phyloP scores from a whole-genome alignment of 2,888 invertebrate genomes.

The Pachydiplax longipennis region DNA sequence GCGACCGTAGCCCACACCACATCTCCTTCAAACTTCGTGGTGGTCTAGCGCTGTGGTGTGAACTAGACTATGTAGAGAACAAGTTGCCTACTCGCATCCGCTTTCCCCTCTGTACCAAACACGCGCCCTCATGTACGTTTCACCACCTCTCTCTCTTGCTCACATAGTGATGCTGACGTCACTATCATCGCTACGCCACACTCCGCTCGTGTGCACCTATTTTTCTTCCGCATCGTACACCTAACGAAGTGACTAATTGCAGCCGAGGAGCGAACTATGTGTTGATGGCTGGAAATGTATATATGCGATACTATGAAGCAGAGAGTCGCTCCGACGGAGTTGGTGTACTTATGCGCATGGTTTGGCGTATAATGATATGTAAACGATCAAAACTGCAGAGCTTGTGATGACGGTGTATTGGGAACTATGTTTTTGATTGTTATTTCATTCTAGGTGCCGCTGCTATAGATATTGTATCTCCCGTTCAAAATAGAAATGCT shows the following conservation, averaged over 20 bases:
- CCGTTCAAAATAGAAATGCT: too few species aligned
- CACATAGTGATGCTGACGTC: slow-evolving; percentile 8
- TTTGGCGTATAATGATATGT: too few species aligned
- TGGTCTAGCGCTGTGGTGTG: background rate
- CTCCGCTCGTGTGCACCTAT: background rate
- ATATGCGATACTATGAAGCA: background rate
- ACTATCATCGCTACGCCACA: background rate
- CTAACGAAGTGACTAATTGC: slow-evolving; percentile 7
- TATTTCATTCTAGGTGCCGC: too few species aligned
- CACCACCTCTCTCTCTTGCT: background rate
- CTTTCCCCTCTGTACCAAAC: background rate
- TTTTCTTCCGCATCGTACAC: background rate
- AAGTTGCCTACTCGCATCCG: background rate
- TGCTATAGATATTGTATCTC: too few species aligned
- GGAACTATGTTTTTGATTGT: too few species aligned
- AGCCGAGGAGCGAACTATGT: background rate
- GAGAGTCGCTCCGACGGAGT: too few species aligned
- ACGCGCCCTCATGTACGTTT: background rate
- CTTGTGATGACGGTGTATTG: too few species aligned
- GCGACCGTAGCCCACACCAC: background rate
- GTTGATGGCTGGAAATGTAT: background rate
- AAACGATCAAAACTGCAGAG: too few species aligned
- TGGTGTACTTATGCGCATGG: too few species aligned
- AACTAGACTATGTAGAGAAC: background rate
- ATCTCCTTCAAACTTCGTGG: background rate